Conservation (phyloP, 2,113 vertebrate genomes). For the Bos javanicus region DNA sequence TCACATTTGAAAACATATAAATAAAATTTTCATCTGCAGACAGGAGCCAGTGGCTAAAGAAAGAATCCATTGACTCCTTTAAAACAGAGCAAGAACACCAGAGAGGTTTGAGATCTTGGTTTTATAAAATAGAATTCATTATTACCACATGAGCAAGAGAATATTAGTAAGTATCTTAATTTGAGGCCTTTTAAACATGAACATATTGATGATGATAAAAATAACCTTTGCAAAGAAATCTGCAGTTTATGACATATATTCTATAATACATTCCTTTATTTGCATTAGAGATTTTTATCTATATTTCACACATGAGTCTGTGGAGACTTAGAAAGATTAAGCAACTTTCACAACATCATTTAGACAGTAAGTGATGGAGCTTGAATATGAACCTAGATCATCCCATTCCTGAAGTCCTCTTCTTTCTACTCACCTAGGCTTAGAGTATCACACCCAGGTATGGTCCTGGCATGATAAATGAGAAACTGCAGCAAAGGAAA, state of each 20-base stretch:
- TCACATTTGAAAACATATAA: conserved; percentile 51
- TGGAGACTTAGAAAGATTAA: not conserved
- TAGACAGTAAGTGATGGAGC: not conserved
- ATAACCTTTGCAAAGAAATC: not conserved
- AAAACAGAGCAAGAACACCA: not conserved
- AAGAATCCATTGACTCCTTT: not conserved
- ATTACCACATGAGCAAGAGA: not conserved
- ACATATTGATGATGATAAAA: not conserved
- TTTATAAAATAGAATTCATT: not conserved
- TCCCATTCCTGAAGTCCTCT: not conserved
- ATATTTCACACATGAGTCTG: not conserved
- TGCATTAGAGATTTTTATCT: not conserved
- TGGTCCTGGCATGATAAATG: not conserved
- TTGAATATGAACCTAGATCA: not conserved
- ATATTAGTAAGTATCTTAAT: not conserved
- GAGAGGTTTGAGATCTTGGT: not conserved
- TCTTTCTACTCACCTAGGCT: not conserved
- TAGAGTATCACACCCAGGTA: not conserved
- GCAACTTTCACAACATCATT: not conserved
- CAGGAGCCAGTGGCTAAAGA: conserved; percentile 10
- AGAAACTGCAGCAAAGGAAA: conserved; percentile 42
- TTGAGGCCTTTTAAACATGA: not conserved
- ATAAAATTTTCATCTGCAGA: conserved; percentile 45
- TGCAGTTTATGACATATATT: not conserved
- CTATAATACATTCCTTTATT: not conserved